Evolutionary conservation across 1,140 invertebrate genomes (phyloP), one percentile per base, ranked within the genome.

Genomic region (Drosophila mayri): DNA sequence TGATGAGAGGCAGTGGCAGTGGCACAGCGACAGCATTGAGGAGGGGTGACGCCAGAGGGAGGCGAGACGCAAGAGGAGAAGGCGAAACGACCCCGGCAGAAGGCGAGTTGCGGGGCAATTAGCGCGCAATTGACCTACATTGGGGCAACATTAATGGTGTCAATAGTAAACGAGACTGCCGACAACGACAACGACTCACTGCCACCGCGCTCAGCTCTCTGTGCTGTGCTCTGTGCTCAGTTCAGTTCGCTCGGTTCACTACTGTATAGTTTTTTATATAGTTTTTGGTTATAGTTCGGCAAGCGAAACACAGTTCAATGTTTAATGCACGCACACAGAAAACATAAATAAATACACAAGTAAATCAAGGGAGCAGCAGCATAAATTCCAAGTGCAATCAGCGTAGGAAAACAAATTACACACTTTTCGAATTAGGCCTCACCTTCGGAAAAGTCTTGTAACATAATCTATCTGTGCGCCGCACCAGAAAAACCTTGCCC

Each of bases 41-140:
- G 16, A n/a, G 59, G 44, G 16, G 59, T 59, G 70, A 57, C 22
- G 20, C 43, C 9, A 49, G 58, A 9, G 59, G 18, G 59, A 18
- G 30, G 18, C 20, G 54, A 37, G 54, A 12, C 20, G 14, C 0
- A 35, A 22, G 52, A 22, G 12, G 63, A 65, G 63, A 61, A 62
- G 58, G 14, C 35, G 46, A 65, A 68, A 68, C 57, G 70, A 50
- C 57, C 44, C 61, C 63, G 49, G 58, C 62, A 71, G 70, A 66
- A 73, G 76, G 77, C 85, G 77, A 90, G 85, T 90, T 65, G 86
- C 85, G 86, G 86, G 85, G 86, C 85, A 90, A 90, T 90, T 90
- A 90, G 85, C 85, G 85, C 85, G 85, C 85, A 90, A 90, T 90
- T 90, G 85, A 90, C 85, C 85, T 90, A 90, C 86, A 90, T 90